Base-by-base conservation (phyloP, 2,797 vertebrate species). In the Basileuterus tristriatus region DNA sequence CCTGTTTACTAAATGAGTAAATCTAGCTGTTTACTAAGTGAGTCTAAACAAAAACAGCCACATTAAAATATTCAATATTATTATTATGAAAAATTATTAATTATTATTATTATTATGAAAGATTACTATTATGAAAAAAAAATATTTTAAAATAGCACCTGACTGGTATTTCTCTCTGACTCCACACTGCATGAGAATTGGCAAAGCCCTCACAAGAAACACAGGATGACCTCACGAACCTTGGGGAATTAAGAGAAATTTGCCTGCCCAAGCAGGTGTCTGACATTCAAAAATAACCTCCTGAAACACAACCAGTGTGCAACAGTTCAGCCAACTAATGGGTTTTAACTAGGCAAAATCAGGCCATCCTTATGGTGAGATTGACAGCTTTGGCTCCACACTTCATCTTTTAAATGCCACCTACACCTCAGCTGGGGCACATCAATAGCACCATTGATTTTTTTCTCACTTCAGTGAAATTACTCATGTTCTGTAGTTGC, bases 391-490 rank as follows among this genome's bases (percentile, higher is more conserved):
- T 18, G 75, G 60, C 43, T 93, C 59, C 60, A 89, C 19, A 1
- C 37, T 74, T 91, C 49, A 62, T 91, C 75, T 78, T 89, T 85
- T 36, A 94, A 95, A 93, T 71, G 68, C 74, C 91, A 80, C 7
- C 4, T 56, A 64, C 52, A 63, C 34, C 79, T 83, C 87, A 56
- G 75, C 75, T 72, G 37, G 69, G 62, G 55, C 64, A 95, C 41
- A 82, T 83, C 76, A 92, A 77, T 72, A 87, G 34, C 26, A 52
- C 10, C 77, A 87, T 36, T 64, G 75, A 70, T 87, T 80, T 77
- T 52, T 36, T 87, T 87, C 72, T 77, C 58, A 83, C 79, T 87
- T 91, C 52, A 80, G 43, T 59, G 52, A 69, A 93, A 89, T 56
- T 76, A 90, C 47, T 91, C 29, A 52, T 71, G 90, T 89, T 83